Evolutionary conservation across 2,888 invertebrate genomes (phyloP).

Genomic region (Pyralis farinalis): DNA sequence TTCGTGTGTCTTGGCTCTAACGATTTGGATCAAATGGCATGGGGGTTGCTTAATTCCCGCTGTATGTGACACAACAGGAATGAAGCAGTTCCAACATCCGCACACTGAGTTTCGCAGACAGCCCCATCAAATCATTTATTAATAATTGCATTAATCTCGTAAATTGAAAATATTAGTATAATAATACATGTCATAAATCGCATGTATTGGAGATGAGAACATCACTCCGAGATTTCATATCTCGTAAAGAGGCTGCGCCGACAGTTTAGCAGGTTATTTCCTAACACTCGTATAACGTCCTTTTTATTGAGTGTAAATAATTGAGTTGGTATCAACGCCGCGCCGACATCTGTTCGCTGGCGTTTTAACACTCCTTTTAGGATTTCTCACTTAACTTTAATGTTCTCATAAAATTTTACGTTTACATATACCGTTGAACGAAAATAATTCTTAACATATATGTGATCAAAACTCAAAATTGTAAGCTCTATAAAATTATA

Average conservation of each 20-base stretch:
- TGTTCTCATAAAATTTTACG: constrained; percentile 72
- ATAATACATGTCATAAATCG: too few relatives aligned
- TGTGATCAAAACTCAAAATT: constrained; percentile 36
- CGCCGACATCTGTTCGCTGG: constrained; percentile 67
- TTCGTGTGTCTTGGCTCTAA: too few relatives aligned
- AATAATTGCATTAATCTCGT: too few relatives aligned
- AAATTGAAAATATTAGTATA: not conserved
- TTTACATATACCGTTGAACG: constrained; percentile 29
- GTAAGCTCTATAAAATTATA: constrained; percentile 32
- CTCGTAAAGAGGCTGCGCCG: constrained; percentile 27
- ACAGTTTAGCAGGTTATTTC: constrained; percentile 62
- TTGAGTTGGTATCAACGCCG: constrained; percentile 74
- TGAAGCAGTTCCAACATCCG: too few relatives aligned
- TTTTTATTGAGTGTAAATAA: constrained; percentile 81
- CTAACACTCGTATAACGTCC: constrained; percentile 76
- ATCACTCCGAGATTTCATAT: constrained; percentile 15
- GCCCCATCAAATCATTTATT: too few relatives aligned
- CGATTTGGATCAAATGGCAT: too few relatives aligned
- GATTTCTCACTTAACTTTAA: constrained; percentile 80
- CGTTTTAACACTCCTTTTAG: constrained; percentile 73
- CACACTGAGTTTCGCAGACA: too few relatives aligned
- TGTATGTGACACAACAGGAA: too few relatives aligned
- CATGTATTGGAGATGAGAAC: too few relatives aligned
- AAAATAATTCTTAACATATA: constrained; percentile 39
- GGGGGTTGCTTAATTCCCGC: too few relatives aligned